A percentile compares a stretch with the other conserved stretches of the same genome.
Conservation (phyloP, 2,797 vertebrate species). For the Ficedula albicollis region DNA sequence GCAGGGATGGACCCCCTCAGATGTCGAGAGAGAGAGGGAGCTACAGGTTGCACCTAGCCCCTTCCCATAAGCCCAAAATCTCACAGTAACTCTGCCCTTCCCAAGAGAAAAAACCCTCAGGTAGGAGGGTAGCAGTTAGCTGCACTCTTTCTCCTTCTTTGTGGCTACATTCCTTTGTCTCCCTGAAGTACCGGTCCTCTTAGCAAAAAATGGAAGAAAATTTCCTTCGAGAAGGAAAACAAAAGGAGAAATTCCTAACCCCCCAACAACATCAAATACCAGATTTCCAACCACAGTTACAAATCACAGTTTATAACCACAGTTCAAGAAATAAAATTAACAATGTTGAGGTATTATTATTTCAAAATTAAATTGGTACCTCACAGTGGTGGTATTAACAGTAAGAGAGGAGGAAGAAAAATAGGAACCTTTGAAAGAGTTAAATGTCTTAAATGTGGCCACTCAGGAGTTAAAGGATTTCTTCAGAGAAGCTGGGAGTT, state of each 20-base stretch:
- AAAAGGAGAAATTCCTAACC: background rate
- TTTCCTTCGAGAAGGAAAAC: background rate
- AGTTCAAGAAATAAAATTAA: background rate
- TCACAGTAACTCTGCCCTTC: background rate
- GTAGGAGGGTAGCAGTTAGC: background rate
- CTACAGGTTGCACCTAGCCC: background rate
- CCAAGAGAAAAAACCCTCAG: background rate
- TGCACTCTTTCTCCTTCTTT: background rate
- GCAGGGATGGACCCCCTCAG: accelerated
- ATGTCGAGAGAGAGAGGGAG: background rate
- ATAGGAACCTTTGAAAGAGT: background rate
- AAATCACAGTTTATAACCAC: background rate
- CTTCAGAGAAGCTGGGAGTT: background rate
- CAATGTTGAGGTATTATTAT: background rate
- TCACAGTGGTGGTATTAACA: background rate
- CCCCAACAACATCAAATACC: background rate
- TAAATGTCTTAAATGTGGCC: background rate
- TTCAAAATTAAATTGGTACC: background rate
- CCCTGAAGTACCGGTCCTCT: background rate
- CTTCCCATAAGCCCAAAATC: background rate
- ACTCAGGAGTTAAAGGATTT: background rate
- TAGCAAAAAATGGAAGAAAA: background rate
- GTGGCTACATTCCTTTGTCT: background rate
- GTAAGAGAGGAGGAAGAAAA: background rate
- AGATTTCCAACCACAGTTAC: background rate